These are phyloP conservation scores for Trachelus stipa DNA, from an alignment of 2,888 invertebrate species.

Conservation along the genomic window DNA sequence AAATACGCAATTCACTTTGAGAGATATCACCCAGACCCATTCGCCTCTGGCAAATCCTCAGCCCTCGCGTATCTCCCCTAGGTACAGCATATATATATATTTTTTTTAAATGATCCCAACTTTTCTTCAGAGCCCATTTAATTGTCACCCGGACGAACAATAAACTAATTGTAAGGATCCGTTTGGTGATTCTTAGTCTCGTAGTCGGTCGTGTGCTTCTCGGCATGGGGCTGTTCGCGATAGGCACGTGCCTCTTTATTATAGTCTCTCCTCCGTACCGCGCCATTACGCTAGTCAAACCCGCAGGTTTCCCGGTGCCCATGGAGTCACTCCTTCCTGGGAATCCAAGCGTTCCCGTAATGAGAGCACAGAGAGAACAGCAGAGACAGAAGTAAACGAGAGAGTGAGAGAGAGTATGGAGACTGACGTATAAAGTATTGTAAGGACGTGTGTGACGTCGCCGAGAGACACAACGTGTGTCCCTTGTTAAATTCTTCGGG, in stretches of 20 bases:
- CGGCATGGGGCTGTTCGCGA: constrained; percentile 53
- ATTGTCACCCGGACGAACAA: constrained; percentile 48
- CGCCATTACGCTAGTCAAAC: constrained; percentile 4
- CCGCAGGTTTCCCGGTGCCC: constrained; percentile 6
- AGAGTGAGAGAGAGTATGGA: neutral
- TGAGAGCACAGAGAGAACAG: neutral
- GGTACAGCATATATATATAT: neutral
- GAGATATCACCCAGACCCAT: neutral
- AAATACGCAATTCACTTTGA: neutral
- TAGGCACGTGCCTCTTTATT: constrained; percentile 59
- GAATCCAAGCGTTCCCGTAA: neutral
- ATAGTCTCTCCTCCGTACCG: constrained; percentile 29
- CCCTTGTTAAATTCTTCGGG: constrained; percentile 63
- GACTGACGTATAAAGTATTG: neutral
- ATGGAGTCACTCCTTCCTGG: neutral
- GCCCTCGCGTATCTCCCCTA: neutral
- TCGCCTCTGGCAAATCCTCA: neutral
- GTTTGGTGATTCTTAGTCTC: constrained; percentile 3
- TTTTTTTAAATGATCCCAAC: neutral
- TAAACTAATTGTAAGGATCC: constrained; percentile 49
- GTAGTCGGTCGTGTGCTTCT: constrained; percentile 49
- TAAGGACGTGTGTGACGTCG: constrained; percentile 32
- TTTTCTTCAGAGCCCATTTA: constrained; percentile 7
- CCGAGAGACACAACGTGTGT: constrained; percentile 47
- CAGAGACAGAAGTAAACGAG: too few species aligned